Evolutionary conservation across 2,113 vertebrate species (phyloP), one percentile per base, ranked within the genome.

Genomic region (Nicator chloris): DNA sequence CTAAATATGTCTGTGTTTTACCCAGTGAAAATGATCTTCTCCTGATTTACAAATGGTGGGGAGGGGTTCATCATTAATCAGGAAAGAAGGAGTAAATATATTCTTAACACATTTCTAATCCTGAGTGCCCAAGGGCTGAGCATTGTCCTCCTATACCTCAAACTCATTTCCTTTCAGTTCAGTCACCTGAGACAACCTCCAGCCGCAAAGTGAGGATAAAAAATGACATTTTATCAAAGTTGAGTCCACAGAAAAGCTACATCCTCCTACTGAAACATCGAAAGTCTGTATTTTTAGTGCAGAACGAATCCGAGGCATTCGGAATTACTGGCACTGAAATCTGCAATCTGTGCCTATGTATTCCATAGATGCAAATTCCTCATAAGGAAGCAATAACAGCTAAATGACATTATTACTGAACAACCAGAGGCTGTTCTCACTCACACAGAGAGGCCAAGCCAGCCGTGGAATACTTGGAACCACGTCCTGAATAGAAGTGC

Each of bases 371-470:
- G 54, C 66, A 93, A 47, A 88, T 86, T 86, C 51, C 86, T 61
- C 90, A 75, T 56, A 56, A 56, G 90, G 79, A 96, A 75, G 71
- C 68, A 88, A 60, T 80, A 82, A 71, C 31, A 82, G 84, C 44
- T 20, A 39, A 87, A 70, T 78, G 76, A 30, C 60, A 94, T 49
- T 73, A 83, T 51, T 71, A 3, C 40, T 40, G 17, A 83, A 63
- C 42, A 85, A 59, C 9, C 71, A 28, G 63, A n/a, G 84, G 57
- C 5, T 87, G 61, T 44, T 92, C 94, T 69, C 40, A 2, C 28
- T 35, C 20, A 4, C 59, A 14, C 2, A 37, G 69, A 47, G 75
- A 54, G 81, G 79, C 84, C 63, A 40, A 82, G 50, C 16, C 88
- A 73, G 76, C 40, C 37, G 6, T 11, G 73, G 31, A 69, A 44